These are phyloP conservation scores for Anthoptus insignis DNA, from an alignment of 2,888 invertebrate species.

Conservation along the genomic window DNA sequence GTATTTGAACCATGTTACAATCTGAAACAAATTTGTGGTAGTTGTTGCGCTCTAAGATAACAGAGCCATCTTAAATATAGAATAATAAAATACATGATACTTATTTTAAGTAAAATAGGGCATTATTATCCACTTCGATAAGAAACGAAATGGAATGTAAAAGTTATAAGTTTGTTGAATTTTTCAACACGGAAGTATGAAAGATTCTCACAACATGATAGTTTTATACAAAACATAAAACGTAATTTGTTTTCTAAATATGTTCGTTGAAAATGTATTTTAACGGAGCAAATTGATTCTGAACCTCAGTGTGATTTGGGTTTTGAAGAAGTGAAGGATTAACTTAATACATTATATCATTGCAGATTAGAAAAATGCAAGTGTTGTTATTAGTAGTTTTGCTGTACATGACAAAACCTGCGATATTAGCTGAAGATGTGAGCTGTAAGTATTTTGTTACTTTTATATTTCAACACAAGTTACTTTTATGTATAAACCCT, in stretches of 20 bases:
- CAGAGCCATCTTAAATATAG: no score
- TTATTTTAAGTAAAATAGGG: no score
- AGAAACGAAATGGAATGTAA: background rate
- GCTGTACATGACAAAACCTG: slow-evolving; percentile 59
- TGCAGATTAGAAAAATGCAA: slow-evolving; percentile 62
- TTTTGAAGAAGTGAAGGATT: slow-evolving; percentile 23
- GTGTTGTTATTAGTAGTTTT: slow-evolving; percentile 58
- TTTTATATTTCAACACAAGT: no score
- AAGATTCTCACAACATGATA: slow-evolving; percentile 68
- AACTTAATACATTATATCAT: slow-evolving; percentile 5
- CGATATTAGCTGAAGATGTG: slow-evolving; percentile 70
- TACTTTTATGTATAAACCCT: no score
- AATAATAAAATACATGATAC: no score
- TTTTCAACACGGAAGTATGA: slow-evolving; percentile 56
- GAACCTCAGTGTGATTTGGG: slow-evolving; percentile 42
- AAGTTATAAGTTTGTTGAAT: slow-evolving; percentile 61
- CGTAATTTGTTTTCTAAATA: slow-evolving; percentile 74
- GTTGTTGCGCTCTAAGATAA: no score
- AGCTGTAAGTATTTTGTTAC: slow-evolving; percentile 70
- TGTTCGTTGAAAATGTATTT: slow-evolving; percentile 67
- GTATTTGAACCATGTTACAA: no score
- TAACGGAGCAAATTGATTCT: slow-evolving; percentile 49
- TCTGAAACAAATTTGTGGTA: no score
- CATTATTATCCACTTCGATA: background rate
- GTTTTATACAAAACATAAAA: slow-evolving; percentile 50